Evolutionary conservation across 2,888 invertebrate species (phyloP).

Genomic region (Catocala sponsa): DNA sequence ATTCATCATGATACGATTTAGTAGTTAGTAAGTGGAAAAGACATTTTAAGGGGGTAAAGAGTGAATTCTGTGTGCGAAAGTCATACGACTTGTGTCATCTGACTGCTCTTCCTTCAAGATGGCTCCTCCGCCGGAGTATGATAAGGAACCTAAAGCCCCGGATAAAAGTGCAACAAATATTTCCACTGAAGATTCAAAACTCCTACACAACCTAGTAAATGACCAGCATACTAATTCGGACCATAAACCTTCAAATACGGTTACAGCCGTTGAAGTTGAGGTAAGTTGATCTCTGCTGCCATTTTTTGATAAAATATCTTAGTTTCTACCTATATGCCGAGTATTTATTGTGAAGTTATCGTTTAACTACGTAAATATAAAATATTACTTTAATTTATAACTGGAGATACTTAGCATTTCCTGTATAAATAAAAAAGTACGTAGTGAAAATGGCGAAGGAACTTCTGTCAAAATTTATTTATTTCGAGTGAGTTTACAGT

Average conservation of each 20-base stretch:
- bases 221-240: conserved; percentile 80
- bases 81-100: conserved; percentile 88
- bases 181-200: conserved; percentile 82
- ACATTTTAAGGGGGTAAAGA: conserved; percentile 67
- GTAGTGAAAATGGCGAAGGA: conserved; percentile 72
- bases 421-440: conserved; percentile 43
- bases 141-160: conserved; percentile 92
- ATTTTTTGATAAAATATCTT: conserved; percentile 62
- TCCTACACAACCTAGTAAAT: conserved; percentile 75
- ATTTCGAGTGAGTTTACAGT: conserved; percentile 36
- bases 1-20: conserved; percentile 74
- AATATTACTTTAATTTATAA: neutral
- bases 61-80: conserved; percentile 82
- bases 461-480: conserved; percentile 64
- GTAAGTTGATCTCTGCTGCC: conserved; percentile 78
- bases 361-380: neutral
- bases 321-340: conserved; percentile 19
- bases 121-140: conserved; percentile 93
- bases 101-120: conserved; percentile 90
- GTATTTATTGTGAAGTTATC: conserved; percentile 10
- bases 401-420: conserved; percentile 4
- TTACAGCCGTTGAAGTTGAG: conserved; percentile 75
- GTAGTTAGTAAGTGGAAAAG: conserved; percentile 72
- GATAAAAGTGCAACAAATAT: conserved; percentile 88
- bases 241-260: conserved; percentile 70